Conservation (phyloP, 2,888 invertebrate genomes). For the Chelonus formosanus region DNA sequence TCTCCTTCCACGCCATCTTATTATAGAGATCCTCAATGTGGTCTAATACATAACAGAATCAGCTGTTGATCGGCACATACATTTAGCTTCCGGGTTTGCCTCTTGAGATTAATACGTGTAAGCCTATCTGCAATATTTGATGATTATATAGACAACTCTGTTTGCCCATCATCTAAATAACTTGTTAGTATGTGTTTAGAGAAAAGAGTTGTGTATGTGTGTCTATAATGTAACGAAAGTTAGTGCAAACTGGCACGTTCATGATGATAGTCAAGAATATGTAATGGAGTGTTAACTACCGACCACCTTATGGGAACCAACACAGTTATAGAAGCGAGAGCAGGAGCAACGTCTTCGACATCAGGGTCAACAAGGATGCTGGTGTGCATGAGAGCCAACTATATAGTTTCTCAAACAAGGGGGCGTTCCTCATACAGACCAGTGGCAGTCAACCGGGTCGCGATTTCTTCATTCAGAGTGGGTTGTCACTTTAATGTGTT, state of each 20-base stretch:
- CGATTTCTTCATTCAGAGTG: too few species aligned
- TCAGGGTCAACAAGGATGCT: background rate
- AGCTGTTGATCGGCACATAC: background rate
- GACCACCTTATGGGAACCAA: conserved; percentile 55
- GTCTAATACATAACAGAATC: background rate
- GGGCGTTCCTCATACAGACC: conserved; percentile 54
- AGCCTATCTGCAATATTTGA: too few species aligned
- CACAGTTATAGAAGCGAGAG: conserved; percentile 31
- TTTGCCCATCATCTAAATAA: conserved; percentile 14
- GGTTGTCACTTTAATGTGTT: background rate
- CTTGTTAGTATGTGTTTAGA: conserved; percentile 1
- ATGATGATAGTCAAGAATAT: conserved; percentile 62
- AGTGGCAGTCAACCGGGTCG: conserved; percentile 56
- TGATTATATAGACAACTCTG: conserved; percentile 21
- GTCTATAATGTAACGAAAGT: conserved; percentile 6
- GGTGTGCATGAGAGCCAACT: conserved; percentile 44
- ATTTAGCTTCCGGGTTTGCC: conserved; percentile 14
- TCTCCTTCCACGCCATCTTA: conserved; percentile 17
- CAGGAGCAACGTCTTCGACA: conserved; percentile 5
- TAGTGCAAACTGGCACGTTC: conserved; percentile 43
- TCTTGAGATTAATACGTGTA: background rate
- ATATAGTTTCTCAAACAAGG: conserved; percentile 59
- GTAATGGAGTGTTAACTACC: conserved; percentile 63
- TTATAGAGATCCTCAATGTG: background rate
- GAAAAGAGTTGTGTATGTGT: background rate